A percentile compares a stretch with the other conserved stretches of the same genome.
Evolutionary conservation across 2,888 invertebrate species (phyloP).

Genomic region (Pyrrhosoma nymphula): DNA sequence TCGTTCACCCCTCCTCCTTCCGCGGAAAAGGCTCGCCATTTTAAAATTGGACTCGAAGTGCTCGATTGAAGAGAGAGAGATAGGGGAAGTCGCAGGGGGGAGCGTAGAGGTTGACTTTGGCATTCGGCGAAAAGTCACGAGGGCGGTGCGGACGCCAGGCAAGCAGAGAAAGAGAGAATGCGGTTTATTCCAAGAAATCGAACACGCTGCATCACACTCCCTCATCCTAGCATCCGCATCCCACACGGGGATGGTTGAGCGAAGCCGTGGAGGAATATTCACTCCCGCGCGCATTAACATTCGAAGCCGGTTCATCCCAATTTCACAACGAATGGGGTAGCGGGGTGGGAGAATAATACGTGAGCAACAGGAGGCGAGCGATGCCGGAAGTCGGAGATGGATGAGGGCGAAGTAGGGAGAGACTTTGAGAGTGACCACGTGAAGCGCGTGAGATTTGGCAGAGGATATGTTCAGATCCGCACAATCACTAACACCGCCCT

Average conservation of each 20-base stretch:
- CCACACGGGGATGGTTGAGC: too few relatives aligned
- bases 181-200: not conserved
- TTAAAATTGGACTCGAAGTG: not conserved
- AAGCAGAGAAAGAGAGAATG: not conserved
- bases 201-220: not conserved
- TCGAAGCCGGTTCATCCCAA: not conserved
- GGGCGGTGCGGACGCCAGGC: not conserved
- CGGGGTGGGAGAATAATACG: too few relatives aligned
- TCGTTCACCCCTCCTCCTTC: not conserved
- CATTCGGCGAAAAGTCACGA: constrained; percentile 28
- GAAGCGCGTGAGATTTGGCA: not conserved
- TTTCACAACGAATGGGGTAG: not conserved
- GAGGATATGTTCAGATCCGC: not conserved
- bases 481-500: not conserved
- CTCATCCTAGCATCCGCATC: too few relatives aligned
- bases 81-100: not conserved
- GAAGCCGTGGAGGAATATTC: not conserved
- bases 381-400: not conserved
- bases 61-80: not conserved
- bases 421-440: not conserved
- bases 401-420: not conserved
- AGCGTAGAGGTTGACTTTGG: constrained; percentile 31
- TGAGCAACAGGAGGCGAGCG: not conserved
- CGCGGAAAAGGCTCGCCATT: not conserved
- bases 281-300: not conserved